These are phyloP conservation scores for Maconellicoccus hirsutus DNA, from an alignment of 1,140 invertebrate species.

Conservation along the genomic window DNA sequence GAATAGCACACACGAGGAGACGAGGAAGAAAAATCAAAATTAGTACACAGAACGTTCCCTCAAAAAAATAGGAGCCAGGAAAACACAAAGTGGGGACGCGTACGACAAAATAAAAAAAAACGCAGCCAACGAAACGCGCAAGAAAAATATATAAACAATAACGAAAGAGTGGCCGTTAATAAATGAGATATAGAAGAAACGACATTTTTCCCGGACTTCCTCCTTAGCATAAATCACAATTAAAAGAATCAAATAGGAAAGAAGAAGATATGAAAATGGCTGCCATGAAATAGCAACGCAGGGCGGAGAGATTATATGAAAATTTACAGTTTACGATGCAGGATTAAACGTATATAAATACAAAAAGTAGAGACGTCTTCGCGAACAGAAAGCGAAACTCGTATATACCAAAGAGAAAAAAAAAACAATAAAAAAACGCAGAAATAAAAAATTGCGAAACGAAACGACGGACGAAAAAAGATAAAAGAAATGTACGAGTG, in stretches of 20 bases:
- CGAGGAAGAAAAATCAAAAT: background rate
- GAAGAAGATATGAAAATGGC: conserved; percentile 21
- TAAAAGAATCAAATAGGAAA: conserved; percentile 22
- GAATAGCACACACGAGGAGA: background rate
- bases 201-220: conserved; percentile 19
- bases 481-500: conserved; percentile 22
- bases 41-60: background rate
- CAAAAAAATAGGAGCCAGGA: background rate
- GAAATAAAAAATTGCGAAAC: conserved; percentile 23
- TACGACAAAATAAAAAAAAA: too few species aligned
- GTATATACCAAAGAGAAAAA: conserved; percentile 1
- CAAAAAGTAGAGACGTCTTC: conserved; percentile 15
- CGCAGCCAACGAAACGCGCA: background rate
- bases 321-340: conserved; percentile 22
- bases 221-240: conserved; percentile 22
- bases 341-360: conserved; percentile 22
- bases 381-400: conserved; percentile 11
- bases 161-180: conserved; percentile 22
- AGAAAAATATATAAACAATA: conserved; percentile 18
- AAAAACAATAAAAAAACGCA: conserved; percentile 19
- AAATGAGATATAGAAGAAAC: conserved; percentile 21
- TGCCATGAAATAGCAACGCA: background rate
- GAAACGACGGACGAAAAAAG: conserved; percentile 9
- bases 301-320: conserved; percentile 20
- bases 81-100: background rate